Percentiles rank a stretch among this genome's conserved stretches.
These are phyloP conservation scores for Rhombomys opimus DNA, from an alignment of 2,113 vertebrate genomes.

Conservation along the genomic window DNA sequence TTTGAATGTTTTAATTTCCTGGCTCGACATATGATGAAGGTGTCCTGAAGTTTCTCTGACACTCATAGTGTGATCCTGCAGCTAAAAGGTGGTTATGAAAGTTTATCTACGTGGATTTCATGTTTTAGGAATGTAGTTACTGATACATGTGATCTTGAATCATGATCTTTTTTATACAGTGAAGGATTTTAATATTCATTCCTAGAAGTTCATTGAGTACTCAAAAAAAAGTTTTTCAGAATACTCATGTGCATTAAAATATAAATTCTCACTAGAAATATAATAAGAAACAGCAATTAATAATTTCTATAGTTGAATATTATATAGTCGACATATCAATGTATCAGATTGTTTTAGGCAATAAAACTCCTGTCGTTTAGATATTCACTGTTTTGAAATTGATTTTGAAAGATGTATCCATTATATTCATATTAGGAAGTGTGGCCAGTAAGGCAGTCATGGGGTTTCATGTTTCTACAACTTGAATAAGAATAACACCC, in stretches of 20 bases:
- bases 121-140: background rate
- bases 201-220: background rate
- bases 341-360: background rate
- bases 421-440: background rate
- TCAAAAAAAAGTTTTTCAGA: background rate
- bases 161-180: background rate
- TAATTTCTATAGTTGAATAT: background rate
- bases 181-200: background rate
- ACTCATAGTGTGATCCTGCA: background rate
- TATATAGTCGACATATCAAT: background rate
- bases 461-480: background rate
- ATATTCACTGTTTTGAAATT: background rate
- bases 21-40: background rate
- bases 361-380: background rate
- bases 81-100: background rate
- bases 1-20: background rate
- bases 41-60: background rate
- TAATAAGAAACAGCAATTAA: background rate
- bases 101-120: background rate
- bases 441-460: fast-evolving
- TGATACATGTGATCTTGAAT: background rate
- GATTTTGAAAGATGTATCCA: background rate
- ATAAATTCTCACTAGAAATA: background rate
- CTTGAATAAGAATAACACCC: background rate
- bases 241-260: background rate